phyloP scores from a whole-genome alignment of 1,140 invertebrate species.

The Heliconius hewitsoni region DNA sequence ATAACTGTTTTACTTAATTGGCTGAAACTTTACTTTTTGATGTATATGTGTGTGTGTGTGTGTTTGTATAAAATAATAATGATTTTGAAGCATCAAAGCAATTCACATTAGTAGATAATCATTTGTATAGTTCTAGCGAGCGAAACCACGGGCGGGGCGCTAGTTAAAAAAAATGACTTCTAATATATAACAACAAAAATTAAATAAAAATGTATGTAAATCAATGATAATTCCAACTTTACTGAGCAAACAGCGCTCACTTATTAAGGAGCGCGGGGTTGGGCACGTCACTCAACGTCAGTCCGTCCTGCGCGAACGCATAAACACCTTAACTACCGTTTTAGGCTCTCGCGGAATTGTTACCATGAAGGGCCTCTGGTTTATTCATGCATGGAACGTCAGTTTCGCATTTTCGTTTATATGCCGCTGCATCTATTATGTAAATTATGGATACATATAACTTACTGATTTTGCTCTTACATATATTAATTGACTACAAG shows the following conservation, averaged over 20 bases:
- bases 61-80: too few species aligned
- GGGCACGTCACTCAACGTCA: constrained; percentile 73
- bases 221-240: constrained; percentile 15
- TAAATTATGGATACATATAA: background rate
- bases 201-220: background rate
- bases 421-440: constrained; percentile 24
- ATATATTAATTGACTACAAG: too few species aligned
- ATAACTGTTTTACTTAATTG: too few species aligned
- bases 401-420: constrained; percentile 27
- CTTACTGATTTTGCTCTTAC: too few species aligned
- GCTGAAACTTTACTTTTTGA: too few species aligned
- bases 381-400: constrained; percentile 34
- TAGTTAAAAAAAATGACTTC: too few species aligned
- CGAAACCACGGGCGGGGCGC: too few species aligned
- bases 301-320: constrained; percentile 41
- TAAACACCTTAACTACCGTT: constrained; percentile 57
- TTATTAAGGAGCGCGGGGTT: constrained; percentile 59
- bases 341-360: constrained; percentile 32
- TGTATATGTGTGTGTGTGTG: too few species aligned
- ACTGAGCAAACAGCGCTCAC: constrained; percentile 63
- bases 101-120: too few species aligned
- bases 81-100: too few species aligned
- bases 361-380: constrained; percentile 32
- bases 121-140: too few species aligned
- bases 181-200: background rate